Conservation (phyloP, 2,888 invertebrate genomes). For the Embidobia sp. region DNA sequence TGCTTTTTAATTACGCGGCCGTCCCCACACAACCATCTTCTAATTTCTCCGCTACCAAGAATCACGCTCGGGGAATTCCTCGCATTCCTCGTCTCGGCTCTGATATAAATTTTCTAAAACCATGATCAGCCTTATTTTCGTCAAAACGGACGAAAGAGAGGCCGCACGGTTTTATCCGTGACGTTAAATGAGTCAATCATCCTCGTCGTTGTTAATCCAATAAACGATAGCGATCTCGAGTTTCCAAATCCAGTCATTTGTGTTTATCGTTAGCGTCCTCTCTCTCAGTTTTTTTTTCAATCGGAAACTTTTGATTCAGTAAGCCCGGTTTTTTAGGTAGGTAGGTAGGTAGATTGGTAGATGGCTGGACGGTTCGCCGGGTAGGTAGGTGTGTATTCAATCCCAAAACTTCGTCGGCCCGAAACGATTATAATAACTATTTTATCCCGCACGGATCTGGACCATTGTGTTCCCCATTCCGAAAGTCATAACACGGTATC, state of each 20-base stretch:
- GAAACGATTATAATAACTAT: constrained; percentile 81
- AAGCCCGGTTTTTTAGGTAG: constrained; percentile 46
- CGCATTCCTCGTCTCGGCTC: constrained; percentile 4
- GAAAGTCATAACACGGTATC: constrained; percentile 81
- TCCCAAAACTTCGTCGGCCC: constrained; percentile 68
- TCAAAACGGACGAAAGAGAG: constrained; percentile 30
- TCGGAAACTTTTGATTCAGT: constrained; percentile 66
- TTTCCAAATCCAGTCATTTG: constrained; percentile 74
- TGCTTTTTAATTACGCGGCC: constrained; percentile 47
- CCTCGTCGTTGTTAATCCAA: constrained; percentile 63
- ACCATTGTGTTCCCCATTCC: constrained; percentile 81
- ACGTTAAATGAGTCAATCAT: constrained; percentile 62
- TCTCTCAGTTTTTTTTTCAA: constrained; percentile 44
- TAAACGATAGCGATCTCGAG: constrained; percentile 71
- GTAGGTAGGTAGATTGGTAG: constrained; percentile 49
- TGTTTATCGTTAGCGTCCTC: constrained; percentile 65
- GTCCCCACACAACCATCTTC: not conserved
- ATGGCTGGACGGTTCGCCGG: constrained; percentile 33
- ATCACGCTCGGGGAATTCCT: constrained; percentile 14
- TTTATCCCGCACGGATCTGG: constrained; percentile 81
- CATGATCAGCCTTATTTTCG: constrained; percentile 56
- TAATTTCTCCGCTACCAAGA: constrained; percentile 41
- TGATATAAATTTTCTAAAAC: constrained; percentile 46
- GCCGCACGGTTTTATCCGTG: constrained; percentile 21
- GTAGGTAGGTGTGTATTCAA: constrained; percentile 65